These are phyloP conservation scores for Orchesella cincta DNA, from an alignment of 1,140 invertebrate genomes.

Conservation along the genomic window DNA sequence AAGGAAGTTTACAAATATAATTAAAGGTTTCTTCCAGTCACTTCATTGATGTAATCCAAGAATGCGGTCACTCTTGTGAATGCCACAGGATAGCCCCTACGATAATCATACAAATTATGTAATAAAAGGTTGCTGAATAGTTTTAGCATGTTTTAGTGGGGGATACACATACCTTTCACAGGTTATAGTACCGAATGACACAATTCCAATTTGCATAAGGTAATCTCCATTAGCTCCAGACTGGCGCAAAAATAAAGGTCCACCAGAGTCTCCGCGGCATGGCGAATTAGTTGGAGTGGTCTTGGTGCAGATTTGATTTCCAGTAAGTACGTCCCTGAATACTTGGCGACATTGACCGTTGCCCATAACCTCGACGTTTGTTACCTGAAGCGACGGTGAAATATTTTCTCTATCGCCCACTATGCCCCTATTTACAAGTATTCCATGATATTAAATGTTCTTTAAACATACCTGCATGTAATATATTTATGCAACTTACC, in stretches of 20 bases:
- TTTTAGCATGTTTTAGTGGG: not conserved
- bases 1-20: no score
- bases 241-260: conserved; percentile 40
- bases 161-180: conserved; percentile 33
- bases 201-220: conserved; percentile 48
- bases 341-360: conserved; percentile 42
- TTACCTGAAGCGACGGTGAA: conserved; percentile 34
- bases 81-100: conserved; percentile 44
- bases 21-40: conserved; percentile 40
- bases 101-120: no score
- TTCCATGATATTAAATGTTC: not conserved
- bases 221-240: conserved; percentile 32
- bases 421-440: conserved; percentile 5
- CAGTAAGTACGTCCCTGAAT: conserved; percentile 46
- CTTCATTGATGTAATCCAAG: conserved; percentile 44
- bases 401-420: conserved; percentile 11
- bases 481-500: conserved; percentile 3
- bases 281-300: conserved; percentile 38
- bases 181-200: conserved; percentile 46
- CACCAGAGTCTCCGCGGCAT: conserved; percentile 40
- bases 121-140: no score
- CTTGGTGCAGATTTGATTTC: conserved; percentile 46
- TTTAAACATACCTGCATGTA: not conserved
- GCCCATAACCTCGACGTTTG: conserved; percentile 35
- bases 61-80: conserved; percentile 49